A percentile compares a stretch with the other conserved stretches of the same genome.
phyloP scores from a whole-genome alignment of 2,797 vertebrate genomes.

The Anguilla marmorata region DNA sequence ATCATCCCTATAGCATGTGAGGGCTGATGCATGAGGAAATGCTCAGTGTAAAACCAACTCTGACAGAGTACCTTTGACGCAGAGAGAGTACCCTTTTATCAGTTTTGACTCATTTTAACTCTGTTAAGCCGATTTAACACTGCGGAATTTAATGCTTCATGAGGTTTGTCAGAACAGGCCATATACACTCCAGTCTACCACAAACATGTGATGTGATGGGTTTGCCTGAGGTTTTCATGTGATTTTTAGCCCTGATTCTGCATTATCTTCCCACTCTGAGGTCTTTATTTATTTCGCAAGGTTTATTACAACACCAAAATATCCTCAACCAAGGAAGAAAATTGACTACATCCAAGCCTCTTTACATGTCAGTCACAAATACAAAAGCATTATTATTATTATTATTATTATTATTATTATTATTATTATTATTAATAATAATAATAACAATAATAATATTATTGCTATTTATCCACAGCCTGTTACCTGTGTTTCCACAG shows the following conservation, averaged over 20 bases:
- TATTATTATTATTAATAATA: neutral
- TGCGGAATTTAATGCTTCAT: neutral
- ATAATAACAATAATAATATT: neutral
- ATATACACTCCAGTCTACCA: neutral
- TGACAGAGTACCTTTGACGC: neutral
- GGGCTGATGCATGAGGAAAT: neutral
- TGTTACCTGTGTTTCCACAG: neutral
- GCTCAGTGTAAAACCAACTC: neutral
- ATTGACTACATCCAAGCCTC: neutral
- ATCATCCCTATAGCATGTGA: too few relatives aligned
- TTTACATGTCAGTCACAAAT: neutral
- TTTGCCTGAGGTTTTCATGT: neutral
- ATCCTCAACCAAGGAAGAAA: neutral
- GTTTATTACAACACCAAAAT: neutral
- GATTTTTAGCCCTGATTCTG: neutral
- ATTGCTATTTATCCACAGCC: neutral
- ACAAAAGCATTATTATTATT: neutral
- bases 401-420: too few relatives aligned
- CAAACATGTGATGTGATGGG: neutral
- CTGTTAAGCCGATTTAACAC: neutral
- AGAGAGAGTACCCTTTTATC: neutral
- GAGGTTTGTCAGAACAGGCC: neutral
- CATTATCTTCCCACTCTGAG: neutral
- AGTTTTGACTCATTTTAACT: neutral
- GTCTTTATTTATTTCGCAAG: neutral